Conservation (phyloP, 2,113 vertebrate genomes). For the Glaucomys volans region DNA sequence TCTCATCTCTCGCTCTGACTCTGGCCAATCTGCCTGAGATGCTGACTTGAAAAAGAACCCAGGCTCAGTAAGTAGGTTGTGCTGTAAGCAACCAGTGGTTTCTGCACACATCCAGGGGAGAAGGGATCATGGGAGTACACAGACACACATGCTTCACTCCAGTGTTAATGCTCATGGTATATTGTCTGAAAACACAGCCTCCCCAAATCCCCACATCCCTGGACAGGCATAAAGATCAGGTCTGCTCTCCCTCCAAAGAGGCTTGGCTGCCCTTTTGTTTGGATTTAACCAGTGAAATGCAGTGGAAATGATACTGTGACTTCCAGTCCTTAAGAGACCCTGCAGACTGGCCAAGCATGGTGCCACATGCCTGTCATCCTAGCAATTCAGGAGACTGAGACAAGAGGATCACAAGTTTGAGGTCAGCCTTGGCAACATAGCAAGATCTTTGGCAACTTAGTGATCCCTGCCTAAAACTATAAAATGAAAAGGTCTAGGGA, state of each 20-base stretch:
- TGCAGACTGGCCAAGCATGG: background rate
- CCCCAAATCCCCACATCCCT: background rate
- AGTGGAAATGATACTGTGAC: background rate
- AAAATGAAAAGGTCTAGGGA: too few species aligned
- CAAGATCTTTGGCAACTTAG: too few species aligned
- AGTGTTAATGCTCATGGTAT: background rate
- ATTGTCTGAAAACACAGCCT: background rate
- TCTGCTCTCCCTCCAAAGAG: background rate
- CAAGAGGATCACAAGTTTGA: too few species aligned
- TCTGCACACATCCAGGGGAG: background rate
- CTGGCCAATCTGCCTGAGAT: background rate
- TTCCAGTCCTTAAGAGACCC: background rate
- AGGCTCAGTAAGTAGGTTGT: background rate
- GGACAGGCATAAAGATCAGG: background rate
- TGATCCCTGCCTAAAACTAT: too few species aligned
- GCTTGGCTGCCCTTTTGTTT: background rate
- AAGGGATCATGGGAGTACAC: rapidly evolving
- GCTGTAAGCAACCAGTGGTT: background rate
- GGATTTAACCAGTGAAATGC: background rate
- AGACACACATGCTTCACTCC: background rate
- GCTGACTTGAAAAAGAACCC: background rate
- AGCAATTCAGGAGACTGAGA: too few species aligned
- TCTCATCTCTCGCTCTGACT: background rate
- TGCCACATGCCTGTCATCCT: too few species aligned
- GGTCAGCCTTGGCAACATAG: too few species aligned